phyloP scores from a whole-genome alignment of 2,888 invertebrate genomes.

The Gerris lacustris region DNA sequence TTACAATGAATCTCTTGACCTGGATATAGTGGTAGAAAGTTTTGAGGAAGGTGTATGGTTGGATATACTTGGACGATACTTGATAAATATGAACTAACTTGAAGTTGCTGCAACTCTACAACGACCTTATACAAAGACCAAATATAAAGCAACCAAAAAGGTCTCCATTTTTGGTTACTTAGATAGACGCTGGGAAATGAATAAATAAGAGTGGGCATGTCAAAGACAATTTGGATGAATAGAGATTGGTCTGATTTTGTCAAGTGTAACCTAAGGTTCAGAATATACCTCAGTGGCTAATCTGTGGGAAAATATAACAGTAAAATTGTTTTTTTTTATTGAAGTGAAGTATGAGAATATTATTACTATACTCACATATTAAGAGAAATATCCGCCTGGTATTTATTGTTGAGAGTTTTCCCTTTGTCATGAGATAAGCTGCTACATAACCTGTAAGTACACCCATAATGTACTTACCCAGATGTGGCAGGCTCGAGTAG shows the following conservation, averaged over 20 bases:
- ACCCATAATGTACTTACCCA: slow-evolving; percentile 2
- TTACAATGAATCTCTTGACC: too few relatives aligned
- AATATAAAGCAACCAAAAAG: too few relatives aligned
- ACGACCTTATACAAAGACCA: too few relatives aligned
- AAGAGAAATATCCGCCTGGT: not conserved
- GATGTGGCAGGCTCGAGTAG: slow-evolving; percentile 1
- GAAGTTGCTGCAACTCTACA: too few relatives aligned
- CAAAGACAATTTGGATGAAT: not conserved
- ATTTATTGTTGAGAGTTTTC: not conserved
- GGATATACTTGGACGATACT: too few relatives aligned
- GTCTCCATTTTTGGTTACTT: too few relatives aligned
- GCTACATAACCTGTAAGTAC: not conserved
- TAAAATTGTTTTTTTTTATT: not conserved
- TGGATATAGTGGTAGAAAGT: too few relatives aligned
- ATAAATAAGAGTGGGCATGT: too few relatives aligned
- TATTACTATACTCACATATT: slow-evolving; percentile 2
- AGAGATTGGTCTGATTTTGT: not conserved
- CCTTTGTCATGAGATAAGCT: not conserved
- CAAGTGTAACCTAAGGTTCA: too few relatives aligned
- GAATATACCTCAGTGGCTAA: too few relatives aligned
- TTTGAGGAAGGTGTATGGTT: too few relatives aligned
- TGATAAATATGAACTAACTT: too few relatives aligned
- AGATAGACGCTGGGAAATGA: not conserved
- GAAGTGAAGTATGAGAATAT: not conserved
- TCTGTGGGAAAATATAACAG: not conserved